Conservation (phyloP, 2,797 vertebrate species). For the Valencia hispanica region DNA sequence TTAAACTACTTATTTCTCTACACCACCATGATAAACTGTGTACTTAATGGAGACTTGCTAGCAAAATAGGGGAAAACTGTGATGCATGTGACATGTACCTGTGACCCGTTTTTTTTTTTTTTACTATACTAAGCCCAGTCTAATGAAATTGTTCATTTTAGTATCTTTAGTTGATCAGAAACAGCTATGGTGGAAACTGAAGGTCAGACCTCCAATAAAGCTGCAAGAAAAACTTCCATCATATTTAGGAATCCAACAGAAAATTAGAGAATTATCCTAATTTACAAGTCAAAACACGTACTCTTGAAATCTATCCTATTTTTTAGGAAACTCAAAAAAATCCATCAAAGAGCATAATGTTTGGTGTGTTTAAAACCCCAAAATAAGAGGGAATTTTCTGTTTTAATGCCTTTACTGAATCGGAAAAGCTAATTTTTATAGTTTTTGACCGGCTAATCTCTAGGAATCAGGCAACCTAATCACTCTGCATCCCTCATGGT, state of each 20-base stretch:
- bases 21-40: background rate
- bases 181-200: background rate
- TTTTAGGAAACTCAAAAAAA: background rate
- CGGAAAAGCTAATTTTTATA: background rate
- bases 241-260: background rate
- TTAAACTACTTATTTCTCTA: background rate
- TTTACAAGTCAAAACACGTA: background rate
- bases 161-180: background rate
- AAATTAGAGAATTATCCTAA: background rate
- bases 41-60: background rate
- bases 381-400: background rate
- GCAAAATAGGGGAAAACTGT: background rate
- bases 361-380: background rate
- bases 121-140: background rate
- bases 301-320: background rate
- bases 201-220: background rate
- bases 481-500: background rate
- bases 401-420: background rate
- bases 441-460: background rate
- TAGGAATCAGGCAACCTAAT: background rate
- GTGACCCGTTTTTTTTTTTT: background rate
- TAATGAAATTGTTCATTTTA: background rate
- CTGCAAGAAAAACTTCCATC: background rate
- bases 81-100: background rate
- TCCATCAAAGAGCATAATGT: background rate